Evolutionary conservation across 2,888 invertebrate genomes (phyloP).

Genomic region (Linnaemya tessellans): DNA sequence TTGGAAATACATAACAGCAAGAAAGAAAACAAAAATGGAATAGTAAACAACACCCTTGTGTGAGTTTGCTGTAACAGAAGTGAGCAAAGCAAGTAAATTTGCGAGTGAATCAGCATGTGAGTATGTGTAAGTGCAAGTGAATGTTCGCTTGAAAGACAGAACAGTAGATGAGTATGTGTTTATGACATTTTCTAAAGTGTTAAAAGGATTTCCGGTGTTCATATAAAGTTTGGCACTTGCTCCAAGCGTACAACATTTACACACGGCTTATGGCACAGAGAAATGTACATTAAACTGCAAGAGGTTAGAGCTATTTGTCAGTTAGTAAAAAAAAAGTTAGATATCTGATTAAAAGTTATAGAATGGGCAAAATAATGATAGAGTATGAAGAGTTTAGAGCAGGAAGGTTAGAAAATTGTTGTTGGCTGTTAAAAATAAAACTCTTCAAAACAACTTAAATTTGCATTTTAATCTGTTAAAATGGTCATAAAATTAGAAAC

Average conservation of each 20-base stretch:
- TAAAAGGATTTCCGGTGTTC: constrained; percentile 75
- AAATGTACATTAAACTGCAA: constrained; percentile 9
- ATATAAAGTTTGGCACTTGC: constrained; percentile 71
- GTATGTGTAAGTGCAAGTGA: neutral
- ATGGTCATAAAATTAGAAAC: too few species aligned
- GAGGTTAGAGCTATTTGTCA: constrained; percentile 72
- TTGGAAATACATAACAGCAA: constrained; percentile 34
- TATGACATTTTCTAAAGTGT: constrained; percentile 71
- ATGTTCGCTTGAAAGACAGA: neutral
- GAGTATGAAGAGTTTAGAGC: neutral
- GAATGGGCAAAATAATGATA: neutral
- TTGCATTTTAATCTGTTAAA: too few species aligned
- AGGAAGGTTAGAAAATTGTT: neutral
- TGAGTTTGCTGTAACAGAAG: neutral
- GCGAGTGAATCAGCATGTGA: neutral
- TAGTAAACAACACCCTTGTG: constrained; percentile 46
- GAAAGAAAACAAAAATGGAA: constrained; percentile 26
- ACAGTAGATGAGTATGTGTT: constrained; percentile 43
- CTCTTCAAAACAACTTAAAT: too few species aligned
- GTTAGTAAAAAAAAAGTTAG: constrained; percentile 1
- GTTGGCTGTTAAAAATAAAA: too few species aligned
- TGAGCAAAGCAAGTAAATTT: neutral
- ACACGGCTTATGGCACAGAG: neutral
- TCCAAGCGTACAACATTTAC: constrained; percentile 42
- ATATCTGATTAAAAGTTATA: neutral